Evolutionary conservation across 2,888 invertebrate genomes (phyloP), one percentile per base, ranked within the genome.

Genomic region (Himalopsyche anomala): DNA sequence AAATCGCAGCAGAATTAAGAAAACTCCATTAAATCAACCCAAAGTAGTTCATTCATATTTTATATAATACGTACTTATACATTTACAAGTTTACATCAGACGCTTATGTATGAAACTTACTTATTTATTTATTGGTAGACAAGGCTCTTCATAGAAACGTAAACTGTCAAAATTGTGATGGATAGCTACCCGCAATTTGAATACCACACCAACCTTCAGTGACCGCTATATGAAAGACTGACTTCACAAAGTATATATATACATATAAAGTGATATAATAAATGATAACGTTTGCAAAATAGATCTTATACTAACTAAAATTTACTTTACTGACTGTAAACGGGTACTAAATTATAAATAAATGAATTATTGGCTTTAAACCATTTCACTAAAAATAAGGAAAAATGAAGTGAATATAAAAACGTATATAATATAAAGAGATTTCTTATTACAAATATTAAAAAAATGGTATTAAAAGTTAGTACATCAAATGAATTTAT

Each of bases 101-200:
- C 36, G 51, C 15, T 51, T 36, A 28, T 19, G 19, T n/a, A 74
- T 12, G 74, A 5, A 12, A 36, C 36, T 28, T 15, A 74, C 36
- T 74, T 74, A 36, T 74, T 74, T 74, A 74, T 74, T 74, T 36
- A 74, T 74, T 74, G 74, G 28, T 38, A 38, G 36, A 36, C 74
- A 28, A 36, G 62, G 62, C 28, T 62, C 74, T 36, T 74, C 74
- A 74, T 74, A 74, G 28, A 74, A 74, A 74, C 74, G 74, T 74
- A 74, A 74, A 36, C 74, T 74, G 74, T 74, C 74, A 74, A 74
- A 74, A 74, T 36, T 28, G 74, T 74, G 74, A 74, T 74, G 74
- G 74, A 74, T 74, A 36, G 74, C 28, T 38, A 36, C 74, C 74
- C 74, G 36, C 74, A 74, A 74, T 74, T 74, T 74, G 74, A 74